phyloP scores from a whole-genome alignment of 2,888 invertebrate species.

The Apotomis capreana region DNA sequence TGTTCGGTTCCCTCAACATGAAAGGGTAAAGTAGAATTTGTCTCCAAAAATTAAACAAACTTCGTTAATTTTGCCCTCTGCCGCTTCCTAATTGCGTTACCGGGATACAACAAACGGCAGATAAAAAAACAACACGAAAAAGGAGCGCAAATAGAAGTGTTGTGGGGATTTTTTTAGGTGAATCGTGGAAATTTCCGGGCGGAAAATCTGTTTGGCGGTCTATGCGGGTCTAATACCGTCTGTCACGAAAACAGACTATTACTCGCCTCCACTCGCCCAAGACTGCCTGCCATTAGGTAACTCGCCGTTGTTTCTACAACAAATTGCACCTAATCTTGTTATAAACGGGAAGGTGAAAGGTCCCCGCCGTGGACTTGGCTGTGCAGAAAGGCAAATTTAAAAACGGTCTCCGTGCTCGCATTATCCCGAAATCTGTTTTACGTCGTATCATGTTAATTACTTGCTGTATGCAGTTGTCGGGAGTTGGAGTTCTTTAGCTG shows the following conservation, averaged over 20 bases:
- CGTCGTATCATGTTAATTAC: neutral
- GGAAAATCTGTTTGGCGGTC: slow-evolving; percentile 49
- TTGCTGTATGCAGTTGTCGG: neutral
- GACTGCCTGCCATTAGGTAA: slow-evolving; percentile 63
- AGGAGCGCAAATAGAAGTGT: slow-evolving; percentile 34
- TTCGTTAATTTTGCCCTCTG: slow-evolving; percentile 36
- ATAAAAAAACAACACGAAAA: slow-evolving; percentile 30
- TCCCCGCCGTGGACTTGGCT: slow-evolving; percentile 31
- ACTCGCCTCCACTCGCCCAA: slow-evolving; percentile 54
- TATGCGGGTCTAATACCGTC: slow-evolving; percentile 56
- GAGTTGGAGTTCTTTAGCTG: neutral
- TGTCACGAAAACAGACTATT: slow-evolving; percentile 69
- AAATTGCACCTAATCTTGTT: slow-evolving; percentile 58
- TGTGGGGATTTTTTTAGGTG: slow-evolving; percentile 28
- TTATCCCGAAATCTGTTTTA: neutral
- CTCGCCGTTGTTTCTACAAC: slow-evolving; percentile 58
- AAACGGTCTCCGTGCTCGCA: neutral
- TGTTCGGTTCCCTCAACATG: slow-evolving; percentile 21
- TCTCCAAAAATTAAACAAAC: slow-evolving; percentile 35
- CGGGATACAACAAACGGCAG: slow-evolving; percentile 27
- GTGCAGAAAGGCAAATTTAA: slow-evolving; percentile 22
- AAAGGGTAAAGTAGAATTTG: slow-evolving; percentile 28
- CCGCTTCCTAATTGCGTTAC: slow-evolving; percentile 37
- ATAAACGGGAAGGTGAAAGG: slow-evolving; percentile 51
- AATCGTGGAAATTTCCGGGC: slow-evolving; percentile 42